A percentile compares a stretch with the other conserved stretches of the same genome.
These are phyloP conservation scores for Diadema setosum DNA, from an alignment of 35 echinoderm and acorn worm genomes.

Conservation along the genomic window DNA sequence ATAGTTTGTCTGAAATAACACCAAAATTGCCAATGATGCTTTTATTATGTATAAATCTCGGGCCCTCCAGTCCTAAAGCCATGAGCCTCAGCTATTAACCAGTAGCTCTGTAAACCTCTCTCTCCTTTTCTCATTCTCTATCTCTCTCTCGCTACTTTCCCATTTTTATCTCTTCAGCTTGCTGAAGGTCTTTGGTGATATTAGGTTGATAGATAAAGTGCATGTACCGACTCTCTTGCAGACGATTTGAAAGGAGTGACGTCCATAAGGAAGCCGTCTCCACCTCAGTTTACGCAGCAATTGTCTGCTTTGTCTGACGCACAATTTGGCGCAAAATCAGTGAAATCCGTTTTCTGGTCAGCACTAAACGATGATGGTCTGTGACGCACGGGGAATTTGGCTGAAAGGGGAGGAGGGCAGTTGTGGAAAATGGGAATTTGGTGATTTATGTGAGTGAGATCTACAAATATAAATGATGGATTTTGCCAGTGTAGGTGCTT, in stretches of 20 bases:
- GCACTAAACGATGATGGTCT: not conserved
- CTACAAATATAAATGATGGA: no score
- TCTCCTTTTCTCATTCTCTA: no score
- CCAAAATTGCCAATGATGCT: not conserved
- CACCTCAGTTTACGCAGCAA: not conserved
- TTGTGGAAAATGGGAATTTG: no score
- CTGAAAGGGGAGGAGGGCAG: no score
- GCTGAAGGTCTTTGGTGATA: not conserved
- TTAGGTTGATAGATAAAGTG: not conserved
- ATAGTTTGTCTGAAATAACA: constrained; percentile 32
- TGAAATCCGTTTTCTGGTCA: not conserved
- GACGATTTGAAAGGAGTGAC: not conserved
- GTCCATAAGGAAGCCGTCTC: not conserved
- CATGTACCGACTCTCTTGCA: not conserved
- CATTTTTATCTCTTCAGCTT: no score
- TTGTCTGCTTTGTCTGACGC: not conserved
- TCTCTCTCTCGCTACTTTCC: no score
- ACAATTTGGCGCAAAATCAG: constrained; percentile 9
- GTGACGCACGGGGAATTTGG: not conserved
- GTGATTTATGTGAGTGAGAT: no score
- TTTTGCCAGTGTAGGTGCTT: no score
- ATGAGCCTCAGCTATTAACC: no score
- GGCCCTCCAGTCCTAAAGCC: no score
- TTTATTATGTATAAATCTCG: constrained; percentile 13
- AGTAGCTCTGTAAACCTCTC: no score